A percentile compares a stretch with the other conserved stretches of the same genome.
Evolutionary conservation across 2,797 vertebrate genomes (phyloP).

Genomic region (Vespertilio murinus): DNA sequence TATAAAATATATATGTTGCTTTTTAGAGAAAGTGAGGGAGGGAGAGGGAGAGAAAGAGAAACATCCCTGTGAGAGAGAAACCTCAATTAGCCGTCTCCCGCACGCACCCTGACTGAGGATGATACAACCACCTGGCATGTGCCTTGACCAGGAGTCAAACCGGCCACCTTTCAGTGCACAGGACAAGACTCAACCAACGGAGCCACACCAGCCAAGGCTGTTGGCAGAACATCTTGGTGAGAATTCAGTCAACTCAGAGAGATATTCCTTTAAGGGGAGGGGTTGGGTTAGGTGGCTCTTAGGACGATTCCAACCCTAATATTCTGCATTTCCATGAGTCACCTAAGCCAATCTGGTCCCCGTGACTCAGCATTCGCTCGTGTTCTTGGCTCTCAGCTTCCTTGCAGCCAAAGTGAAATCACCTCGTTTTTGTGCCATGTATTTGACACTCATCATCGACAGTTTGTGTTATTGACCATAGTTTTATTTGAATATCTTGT

Average conservation of each 20-base stretch:
- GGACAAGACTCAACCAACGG: too few relatives aligned
- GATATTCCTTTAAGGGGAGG: not conserved
- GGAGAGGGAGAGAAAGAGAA: too few relatives aligned
- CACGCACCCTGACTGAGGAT: too few relatives aligned
- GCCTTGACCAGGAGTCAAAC: too few relatives aligned
- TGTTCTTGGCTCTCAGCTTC: slow-evolving; percentile 20
- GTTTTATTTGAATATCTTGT: slow-evolving; percentile 40
- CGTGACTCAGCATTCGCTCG: not conserved
- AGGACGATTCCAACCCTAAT: not conserved
- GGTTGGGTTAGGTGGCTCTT: not conserved
- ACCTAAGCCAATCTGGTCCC: not conserved
- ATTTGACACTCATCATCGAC: slow-evolving; percentile 42
- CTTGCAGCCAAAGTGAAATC: slow-evolving; percentile 42
- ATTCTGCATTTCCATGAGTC: not conserved
- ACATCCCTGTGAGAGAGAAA: too few relatives aligned
- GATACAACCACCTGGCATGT: too few relatives aligned
- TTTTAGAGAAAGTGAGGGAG: too few relatives aligned
- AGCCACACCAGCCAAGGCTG: not conserved
- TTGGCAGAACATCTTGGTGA: not conserved
- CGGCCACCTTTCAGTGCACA: too few relatives aligned
- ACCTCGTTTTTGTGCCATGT: slow-evolving; percentile 34
- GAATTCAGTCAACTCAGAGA: not conserved
- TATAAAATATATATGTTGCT: too few relatives aligned
- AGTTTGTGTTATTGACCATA: slow-evolving; percentile 34
- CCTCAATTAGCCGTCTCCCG: too few relatives aligned